Conservation (phyloP, 2,113 vertebrate species). For the Aspidoscelis tigris region DNA sequence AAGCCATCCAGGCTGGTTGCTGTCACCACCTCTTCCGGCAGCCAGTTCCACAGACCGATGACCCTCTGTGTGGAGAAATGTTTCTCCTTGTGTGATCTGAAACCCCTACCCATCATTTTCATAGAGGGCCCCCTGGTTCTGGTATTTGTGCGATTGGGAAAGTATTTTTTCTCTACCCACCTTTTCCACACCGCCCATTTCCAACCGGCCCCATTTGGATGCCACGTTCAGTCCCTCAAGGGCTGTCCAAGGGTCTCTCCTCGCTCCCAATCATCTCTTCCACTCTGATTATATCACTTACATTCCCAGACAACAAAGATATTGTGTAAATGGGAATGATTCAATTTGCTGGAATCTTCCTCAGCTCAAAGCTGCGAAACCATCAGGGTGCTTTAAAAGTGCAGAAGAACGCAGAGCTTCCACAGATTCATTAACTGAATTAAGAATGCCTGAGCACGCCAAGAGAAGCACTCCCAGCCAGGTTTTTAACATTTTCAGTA, state of each 20-base stretch:
- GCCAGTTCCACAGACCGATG: too few species aligned
- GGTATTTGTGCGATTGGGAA: too few species aligned
- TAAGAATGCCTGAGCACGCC: neutral
- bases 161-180: too few species aligned
- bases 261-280: neutral
- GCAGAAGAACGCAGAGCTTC: neutral
- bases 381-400: neutral
- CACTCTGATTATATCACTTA: neutral
- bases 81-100: too few species aligned
- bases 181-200: too few species aligned
- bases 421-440: neutral
- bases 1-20: too few species aligned
- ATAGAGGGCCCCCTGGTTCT: too few species aligned
- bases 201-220: too few species aligned
- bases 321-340: neutral
- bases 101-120: too few species aligned
- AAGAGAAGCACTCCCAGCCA: neutral
- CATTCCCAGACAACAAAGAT: neutral
- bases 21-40: too few species aligned
- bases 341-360: slow-evolving; percentile 5
- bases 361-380: neutral
- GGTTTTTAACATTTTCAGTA: neutral
- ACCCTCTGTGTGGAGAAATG: too few species aligned
- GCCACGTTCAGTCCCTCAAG: neutral
- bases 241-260: neutral